A percentile compares a stretch with the other conserved stretches of the same genome.
phyloP scores from a whole-genome alignment of 1,140 invertebrate genomes.

The Cydia pomonella region DNA sequence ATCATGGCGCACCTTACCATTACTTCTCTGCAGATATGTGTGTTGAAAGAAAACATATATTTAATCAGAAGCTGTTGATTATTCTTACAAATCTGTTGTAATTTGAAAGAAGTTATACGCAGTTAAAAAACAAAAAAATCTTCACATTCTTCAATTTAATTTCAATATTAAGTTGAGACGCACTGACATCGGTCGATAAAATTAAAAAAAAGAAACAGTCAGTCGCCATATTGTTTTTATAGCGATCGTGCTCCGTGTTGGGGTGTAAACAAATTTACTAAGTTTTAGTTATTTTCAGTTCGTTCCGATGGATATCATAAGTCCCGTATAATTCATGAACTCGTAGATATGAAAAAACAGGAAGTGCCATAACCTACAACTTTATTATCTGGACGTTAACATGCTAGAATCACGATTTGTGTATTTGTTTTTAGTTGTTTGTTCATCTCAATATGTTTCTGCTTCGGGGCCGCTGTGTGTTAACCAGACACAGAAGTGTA shows the following conservation, averaged over 20 bases:
- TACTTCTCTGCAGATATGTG: too few species aligned
- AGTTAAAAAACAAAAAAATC: too few species aligned
- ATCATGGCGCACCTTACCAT: too few species aligned
- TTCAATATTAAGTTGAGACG: not conserved
- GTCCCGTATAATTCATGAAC: not conserved
- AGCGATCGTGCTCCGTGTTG: conserved; percentile 13
- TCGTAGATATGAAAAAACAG: conserved; percentile 1
- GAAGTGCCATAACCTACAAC: not conserved
- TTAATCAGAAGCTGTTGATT: too few species aligned
- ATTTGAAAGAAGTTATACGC: too few species aligned
- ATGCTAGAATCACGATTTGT: conserved; percentile 27
- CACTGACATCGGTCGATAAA: not conserved
- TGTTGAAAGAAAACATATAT: too few species aligned
- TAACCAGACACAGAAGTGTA: conserved; percentile 59
- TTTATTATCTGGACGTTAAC: conserved; percentile 6
- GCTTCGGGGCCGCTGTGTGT: conserved; percentile 52
- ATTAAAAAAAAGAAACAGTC: conserved; percentile 11
- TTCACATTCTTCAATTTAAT: not conserved
- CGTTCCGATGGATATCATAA: not conserved
- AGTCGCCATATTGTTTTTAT: conserved; percentile 31
- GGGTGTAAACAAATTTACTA: conserved; percentile 27
- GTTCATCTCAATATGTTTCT: conserved; percentile 46
- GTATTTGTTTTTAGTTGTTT: conserved; percentile 46
- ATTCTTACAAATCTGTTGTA: too few species aligned
- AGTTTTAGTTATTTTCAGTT: conserved; percentile 27